A percentile compares a stretch with the other conserved stretches of the same genome.
These are phyloP conservation scores for Coleophora flavipennella DNA, from an alignment of 2,888 invertebrate genomes.

Conservation along the genomic window DNA sequence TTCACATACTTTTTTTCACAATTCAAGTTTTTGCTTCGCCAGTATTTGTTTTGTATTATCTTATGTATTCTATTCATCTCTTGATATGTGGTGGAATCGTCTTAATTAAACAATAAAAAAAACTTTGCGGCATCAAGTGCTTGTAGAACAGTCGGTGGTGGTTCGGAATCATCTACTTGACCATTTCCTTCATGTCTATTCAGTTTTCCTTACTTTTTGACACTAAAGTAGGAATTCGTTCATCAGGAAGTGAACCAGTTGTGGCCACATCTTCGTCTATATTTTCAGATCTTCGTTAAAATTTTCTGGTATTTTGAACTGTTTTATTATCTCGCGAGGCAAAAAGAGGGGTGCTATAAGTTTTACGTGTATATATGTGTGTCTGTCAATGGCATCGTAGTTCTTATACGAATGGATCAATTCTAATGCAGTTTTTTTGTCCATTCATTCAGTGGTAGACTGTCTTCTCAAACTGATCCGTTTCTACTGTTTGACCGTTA, in stretches of 20 bases:
- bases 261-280: constrained; percentile 10
- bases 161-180: constrained; percentile 1
- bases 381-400: no score
- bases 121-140: constrained; percentile 5
- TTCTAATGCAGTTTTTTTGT: no score
- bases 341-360: no score
- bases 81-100: constrained; percentile 9
- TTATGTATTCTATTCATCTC: constrained; percentile 8
- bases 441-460: constrained; percentile 14
- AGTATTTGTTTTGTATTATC: constrained; percentile 6
- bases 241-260: constrained; percentile 10
- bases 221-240: constrained; percentile 8
- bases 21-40: constrained; percentile 1
- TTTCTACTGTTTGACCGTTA: constrained; percentile 6
- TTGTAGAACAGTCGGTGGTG: constrained; percentile 2
- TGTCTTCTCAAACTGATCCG: constrained; percentile 14
- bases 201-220: constrained; percentile 6
- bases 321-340: no score
- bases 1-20: not conserved
- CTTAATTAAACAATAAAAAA: constrained; percentile 8
- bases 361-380: no score
- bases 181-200: constrained; percentile 4
- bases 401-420: no score
- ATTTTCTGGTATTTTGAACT: constrained; percentile 13
- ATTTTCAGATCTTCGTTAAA: constrained; percentile 10